Conservation (phyloP, 2,797 vertebrate genomes). For the Acestrorhynchus altus region DNA sequence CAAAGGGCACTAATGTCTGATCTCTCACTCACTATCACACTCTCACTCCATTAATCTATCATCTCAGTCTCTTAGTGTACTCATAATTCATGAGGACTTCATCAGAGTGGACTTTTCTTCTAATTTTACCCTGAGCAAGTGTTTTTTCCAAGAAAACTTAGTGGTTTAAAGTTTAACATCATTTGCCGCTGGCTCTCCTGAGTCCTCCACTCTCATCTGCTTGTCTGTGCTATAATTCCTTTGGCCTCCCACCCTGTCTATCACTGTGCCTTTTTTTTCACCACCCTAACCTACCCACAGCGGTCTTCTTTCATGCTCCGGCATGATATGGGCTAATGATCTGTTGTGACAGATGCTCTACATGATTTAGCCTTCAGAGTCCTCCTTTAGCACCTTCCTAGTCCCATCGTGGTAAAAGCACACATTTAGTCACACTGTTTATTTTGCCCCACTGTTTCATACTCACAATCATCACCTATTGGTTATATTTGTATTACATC, state of each 20-base stretch:
- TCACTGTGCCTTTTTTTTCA: conserved; percentile 35
- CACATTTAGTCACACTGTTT: background rate
- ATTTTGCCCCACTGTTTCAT: background rate
- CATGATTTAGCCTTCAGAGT: background rate
- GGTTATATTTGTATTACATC: background rate
- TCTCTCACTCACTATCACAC: background rate
- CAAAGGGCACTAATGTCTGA: conserved; percentile 5
- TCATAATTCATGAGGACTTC: conserved; percentile 4
- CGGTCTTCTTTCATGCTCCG: conserved; percentile 4
- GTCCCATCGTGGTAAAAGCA: background rate
- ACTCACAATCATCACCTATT: background rate
- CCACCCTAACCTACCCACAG: background rate
- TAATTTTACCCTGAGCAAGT: background rate
- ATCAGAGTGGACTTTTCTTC: conserved; percentile 2
- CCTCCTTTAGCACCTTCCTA: background rate
- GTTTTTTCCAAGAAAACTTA: background rate
- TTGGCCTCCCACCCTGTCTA: background rate
- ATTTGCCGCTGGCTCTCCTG: background rate
- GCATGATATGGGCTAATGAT: conserved; percentile 27
- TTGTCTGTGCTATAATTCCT: conserved; percentile 12
- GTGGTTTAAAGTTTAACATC: conserved; percentile 1
- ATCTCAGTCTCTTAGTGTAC: conserved; percentile 14
- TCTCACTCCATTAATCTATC: conserved; percentile 14
- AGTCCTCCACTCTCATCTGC: background rate
- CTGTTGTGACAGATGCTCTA: conserved; percentile 9